Base-by-base conservation (phyloP, 2,797 vertebrate genomes). In the Pygocentrus nattereri region DNA sequence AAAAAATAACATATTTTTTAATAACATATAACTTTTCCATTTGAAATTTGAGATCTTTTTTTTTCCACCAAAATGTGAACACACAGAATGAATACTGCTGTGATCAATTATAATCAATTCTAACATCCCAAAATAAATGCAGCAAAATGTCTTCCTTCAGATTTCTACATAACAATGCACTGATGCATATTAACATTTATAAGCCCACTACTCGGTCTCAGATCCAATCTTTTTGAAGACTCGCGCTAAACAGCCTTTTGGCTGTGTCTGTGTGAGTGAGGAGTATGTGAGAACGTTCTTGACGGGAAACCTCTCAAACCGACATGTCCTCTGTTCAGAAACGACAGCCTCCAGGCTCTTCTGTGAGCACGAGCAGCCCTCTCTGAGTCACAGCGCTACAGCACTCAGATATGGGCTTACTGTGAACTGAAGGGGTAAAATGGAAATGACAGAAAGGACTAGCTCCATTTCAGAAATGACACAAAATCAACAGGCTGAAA, bases 401-500 rank as follows among this genome's bases (percentile, higher is more conserved):
- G 38, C 52, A 69, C 21, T 68, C 30, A 79, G 67, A 79, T 76
- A 61, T 23, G 81, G 76, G 64, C 65, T 44, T 69, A 25, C 49
- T 65, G 31, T 76, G 54, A 70, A 31, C 25, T 47, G 38, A 11
- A 34, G 67, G 69, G 56, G 68, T 56, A 56, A 56, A 56, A 62
- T 56, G 54, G 73, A 16, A 74, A 62, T 74, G 62, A 34, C 79
- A 72, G 67, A 21, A 19, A 74, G 27, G 61, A n/a, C 62, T 79
- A 44, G 25, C 47, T 76, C 72, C 0, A 12, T 79, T 74, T 74
- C 67, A 65, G 75, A 74, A 74, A 76, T 49, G 38, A 44, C 54
- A 76, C n/a, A 18, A 73, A 80, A 80, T 70, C n/a, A 70, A 76
- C 52, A 61, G 54, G 54, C 52, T 69, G 21, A 31, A 76, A 41